Evolutionary conservation across 2,888 invertebrate species (phyloP).

Genomic region (Ptychoptera contaminata): DNA sequence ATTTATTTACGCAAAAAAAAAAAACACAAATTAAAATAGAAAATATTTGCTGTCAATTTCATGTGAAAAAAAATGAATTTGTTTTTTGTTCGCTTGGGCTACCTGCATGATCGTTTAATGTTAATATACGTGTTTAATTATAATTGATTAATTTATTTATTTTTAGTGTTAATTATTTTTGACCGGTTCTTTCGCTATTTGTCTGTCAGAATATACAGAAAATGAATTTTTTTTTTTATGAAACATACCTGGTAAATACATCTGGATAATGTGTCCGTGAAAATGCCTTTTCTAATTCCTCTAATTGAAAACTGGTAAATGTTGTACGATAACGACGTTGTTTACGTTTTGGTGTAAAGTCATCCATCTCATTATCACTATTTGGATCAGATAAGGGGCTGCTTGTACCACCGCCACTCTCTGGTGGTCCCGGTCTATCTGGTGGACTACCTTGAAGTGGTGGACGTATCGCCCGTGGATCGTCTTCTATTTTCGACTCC

Average conservation of each 20-base stretch:
- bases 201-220: too few species aligned
- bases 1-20: too few species aligned
- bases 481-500: constrained; percentile 33
- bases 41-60: too few species aligned
- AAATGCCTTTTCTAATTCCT: constrained; percentile 93
- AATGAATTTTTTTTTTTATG: not conserved
- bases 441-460: constrained; percentile 29
- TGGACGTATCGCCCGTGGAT: constrained; percentile 24
- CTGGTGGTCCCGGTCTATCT: constrained; percentile 34
- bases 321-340: constrained; percentile 86
- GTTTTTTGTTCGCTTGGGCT: too few species aligned
- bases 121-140: too few species aligned
- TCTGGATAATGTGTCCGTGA: constrained; percentile 96
- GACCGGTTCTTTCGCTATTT: too few species aligned
- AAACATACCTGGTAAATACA: constrained; percentile 78
- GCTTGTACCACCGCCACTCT: constrained; percentile 26
- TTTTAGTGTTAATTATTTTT: too few species aligned
- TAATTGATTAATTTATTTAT: too few species aligned
- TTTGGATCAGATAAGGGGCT: constrained; percentile 42
- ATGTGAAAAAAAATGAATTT: too few species aligned
- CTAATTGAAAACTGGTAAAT: constrained; percentile 86
- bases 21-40: too few species aligned
- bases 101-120: too few species aligned
- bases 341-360: constrained; percentile 75
- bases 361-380: constrained; percentile 50